Evolutionary conservation across 2,888 invertebrate species (phyloP).

Genomic region (Parnassius smintheus): DNA sequence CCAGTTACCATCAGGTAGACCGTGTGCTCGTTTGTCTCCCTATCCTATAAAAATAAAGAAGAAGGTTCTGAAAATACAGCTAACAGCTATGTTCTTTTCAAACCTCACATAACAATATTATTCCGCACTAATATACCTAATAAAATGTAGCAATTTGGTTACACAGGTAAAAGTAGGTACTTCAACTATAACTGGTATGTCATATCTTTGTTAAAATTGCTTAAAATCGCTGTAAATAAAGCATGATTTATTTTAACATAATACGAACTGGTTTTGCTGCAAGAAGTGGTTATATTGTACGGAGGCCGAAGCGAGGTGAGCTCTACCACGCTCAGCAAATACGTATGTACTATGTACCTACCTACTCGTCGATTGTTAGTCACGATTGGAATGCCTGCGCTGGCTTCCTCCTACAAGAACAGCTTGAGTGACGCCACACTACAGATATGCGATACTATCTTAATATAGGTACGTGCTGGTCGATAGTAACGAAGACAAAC

Average conservation of each 20-base stretch:
- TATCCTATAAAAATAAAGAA: too few species aligned
- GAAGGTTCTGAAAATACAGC: not conserved
- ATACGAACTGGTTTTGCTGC: constrained; percentile 62
- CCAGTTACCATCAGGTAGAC: too few species aligned
- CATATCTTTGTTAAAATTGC: not conserved
- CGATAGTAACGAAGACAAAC: constrained; percentile 12
- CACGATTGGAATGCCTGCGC: constrained; percentile 69
- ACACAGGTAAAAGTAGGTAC: not conserved
- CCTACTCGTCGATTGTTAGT: constrained; percentile 52
- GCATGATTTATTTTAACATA: constrained; percentile 7
- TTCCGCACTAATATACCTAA: not conserved
- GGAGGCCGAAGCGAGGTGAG: constrained; percentile 72
- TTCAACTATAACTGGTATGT: not conserved
- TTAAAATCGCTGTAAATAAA: constrained; percentile 1
- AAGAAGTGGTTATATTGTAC: constrained; percentile 63
- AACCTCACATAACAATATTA: not conserved
- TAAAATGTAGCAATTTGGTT: constrained; percentile 5
- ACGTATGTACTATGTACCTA: too few species aligned
- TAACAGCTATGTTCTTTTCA: not conserved
- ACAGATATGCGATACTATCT: constrained; percentile 5
- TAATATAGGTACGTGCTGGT: constrained; percentile 1
- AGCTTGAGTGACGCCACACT: constrained; percentile 31
- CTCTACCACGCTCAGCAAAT: constrained; percentile 54
- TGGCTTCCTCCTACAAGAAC: constrained; percentile 56
- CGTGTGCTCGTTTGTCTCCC: too few species aligned